Evolutionary conservation across 2,113 vertebrate genomes (phyloP).

Genomic region (Propithecus coquereli): DNA sequence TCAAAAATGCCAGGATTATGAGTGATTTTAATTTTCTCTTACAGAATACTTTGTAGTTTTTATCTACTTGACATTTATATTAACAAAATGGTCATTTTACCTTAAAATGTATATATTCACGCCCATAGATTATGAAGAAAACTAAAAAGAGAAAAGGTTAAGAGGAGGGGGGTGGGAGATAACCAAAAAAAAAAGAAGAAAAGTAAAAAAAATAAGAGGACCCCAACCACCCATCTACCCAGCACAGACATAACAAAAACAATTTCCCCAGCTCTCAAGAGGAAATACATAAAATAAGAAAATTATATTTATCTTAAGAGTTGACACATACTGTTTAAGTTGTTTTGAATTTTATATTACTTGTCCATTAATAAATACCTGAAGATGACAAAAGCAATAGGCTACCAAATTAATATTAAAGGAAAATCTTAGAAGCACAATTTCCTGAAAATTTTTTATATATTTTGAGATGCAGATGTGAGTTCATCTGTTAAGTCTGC

Average conservation of each 20-base stretch:
- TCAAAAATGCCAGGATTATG: not conserved
- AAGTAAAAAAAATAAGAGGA: not conserved
- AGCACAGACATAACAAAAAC: not conserved
- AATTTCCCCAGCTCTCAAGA: not conserved
- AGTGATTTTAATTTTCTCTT: conserved; percentile 11
- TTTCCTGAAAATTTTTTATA: not conserved
- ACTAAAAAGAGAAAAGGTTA: not conserved
- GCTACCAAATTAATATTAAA: not conserved
- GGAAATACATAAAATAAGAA: not conserved
- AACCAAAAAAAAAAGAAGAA: not conserved
- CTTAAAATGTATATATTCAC: not conserved
- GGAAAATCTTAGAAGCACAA: not conserved
- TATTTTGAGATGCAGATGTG: not conserved
- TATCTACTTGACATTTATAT: not conserved
- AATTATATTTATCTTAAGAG: not conserved
- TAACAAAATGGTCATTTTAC: not conserved
- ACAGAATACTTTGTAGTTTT: not conserved
- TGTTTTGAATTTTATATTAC: not conserved
- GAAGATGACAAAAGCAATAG: not conserved
- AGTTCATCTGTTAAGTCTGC: not conserved
- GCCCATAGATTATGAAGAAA: not conserved
- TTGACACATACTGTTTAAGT: not conserved
- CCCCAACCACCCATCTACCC: not conserved
- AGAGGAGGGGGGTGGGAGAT: not conserved
- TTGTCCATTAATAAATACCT: not conserved